phyloP scores from a whole-genome alignment of 2,797 vertebrate genomes.

The Fundulus diaphanus region DNA sequence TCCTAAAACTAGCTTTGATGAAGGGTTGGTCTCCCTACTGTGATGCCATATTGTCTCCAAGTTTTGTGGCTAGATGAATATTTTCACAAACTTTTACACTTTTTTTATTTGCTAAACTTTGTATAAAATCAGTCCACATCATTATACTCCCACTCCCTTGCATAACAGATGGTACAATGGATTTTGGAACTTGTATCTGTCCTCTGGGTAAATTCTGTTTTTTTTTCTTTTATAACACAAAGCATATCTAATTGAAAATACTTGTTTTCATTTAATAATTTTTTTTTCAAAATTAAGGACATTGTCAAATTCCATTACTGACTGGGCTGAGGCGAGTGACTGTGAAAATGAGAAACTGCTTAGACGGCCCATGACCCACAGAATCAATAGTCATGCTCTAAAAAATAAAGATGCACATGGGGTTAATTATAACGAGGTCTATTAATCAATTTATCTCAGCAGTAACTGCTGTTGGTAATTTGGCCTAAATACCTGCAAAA shows the following conservation, averaged over 20 bases:
- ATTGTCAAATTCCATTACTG: constrained; percentile 20
- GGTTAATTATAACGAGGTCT: constrained; percentile 67
- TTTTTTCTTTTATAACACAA: neutral
- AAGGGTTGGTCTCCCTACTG: neutral
- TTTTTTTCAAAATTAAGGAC: neutral
- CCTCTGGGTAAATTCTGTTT: neutral
- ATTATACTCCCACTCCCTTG: neutral
- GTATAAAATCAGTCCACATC: neutral
- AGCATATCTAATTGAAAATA: neutral
- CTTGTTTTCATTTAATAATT: neutral
- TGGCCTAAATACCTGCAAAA: constrained; percentile 55
- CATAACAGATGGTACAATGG: neutral
- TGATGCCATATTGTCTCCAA: neutral
- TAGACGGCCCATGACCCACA: constrained; percentile 10
- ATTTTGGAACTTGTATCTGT: neutral
- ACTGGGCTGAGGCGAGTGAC: constrained; percentile 13
- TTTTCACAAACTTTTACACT: neutral
- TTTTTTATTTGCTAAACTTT: neutral
- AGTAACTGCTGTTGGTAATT: constrained; percentile 56
- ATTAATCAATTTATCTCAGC: constrained; percentile 61
- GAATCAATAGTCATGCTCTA: constrained; percentile 57
- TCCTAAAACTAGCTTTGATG: no score
- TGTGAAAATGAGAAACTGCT: constrained; percentile 36
- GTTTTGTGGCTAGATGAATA: neutral
- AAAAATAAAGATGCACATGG: constrained; percentile 53